phyloP scores from a whole-genome alignment of 1,140 invertebrate species.

The Hydropsyche tenuis region DNA sequence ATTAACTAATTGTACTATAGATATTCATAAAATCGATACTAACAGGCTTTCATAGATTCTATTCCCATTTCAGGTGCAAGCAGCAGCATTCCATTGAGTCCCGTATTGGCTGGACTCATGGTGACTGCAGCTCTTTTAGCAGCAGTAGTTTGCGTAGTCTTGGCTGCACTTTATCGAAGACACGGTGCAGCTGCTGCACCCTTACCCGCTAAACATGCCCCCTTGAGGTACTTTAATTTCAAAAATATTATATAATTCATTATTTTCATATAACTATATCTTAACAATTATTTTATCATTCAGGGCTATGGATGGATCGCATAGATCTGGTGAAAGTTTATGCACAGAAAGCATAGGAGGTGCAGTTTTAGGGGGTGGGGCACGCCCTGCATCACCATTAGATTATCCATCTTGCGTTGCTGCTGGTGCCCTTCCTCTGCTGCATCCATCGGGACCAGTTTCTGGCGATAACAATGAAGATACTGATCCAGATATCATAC shows the following conservation, averaged over 20 bases:
- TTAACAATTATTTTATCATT: no score
- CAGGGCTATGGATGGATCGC: conserved; percentile 49
- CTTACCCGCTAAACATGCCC: conserved; percentile 69
- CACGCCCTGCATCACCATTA: conserved; percentile 49
- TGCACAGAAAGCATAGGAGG: conserved; percentile 54
- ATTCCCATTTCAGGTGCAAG: conserved; percentile 57
- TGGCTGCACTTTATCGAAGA: conserved; percentile 72
- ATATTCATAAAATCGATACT: not conserved
- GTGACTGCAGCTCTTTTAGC: conserved; percentile 73
- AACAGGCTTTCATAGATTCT: not conserved
- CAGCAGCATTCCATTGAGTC: conserved; percentile 69
- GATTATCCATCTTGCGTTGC: conserved; percentile 48
- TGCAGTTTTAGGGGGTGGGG: conserved; percentile 50
- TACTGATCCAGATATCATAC: conserved; percentile 83
- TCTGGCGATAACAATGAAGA: conserved; percentile 61
- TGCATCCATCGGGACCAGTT: conserved; percentile 54
- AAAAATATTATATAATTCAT: conserved; percentile 24
- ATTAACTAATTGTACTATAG: conserved; percentile 2
- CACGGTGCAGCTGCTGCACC: conserved; percentile 61
- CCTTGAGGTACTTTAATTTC: conserved; percentile 61
- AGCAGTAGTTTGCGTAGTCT: conserved; percentile 73
- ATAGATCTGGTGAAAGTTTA: conserved; percentile 57
- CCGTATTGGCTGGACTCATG: conserved; percentile 73
- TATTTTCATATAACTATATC: not conserved
- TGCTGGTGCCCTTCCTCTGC: conserved; percentile 51